Base-by-base conservation (phyloP, 1,140 invertebrate species). In the Ridgeia piscesae region DNA sequence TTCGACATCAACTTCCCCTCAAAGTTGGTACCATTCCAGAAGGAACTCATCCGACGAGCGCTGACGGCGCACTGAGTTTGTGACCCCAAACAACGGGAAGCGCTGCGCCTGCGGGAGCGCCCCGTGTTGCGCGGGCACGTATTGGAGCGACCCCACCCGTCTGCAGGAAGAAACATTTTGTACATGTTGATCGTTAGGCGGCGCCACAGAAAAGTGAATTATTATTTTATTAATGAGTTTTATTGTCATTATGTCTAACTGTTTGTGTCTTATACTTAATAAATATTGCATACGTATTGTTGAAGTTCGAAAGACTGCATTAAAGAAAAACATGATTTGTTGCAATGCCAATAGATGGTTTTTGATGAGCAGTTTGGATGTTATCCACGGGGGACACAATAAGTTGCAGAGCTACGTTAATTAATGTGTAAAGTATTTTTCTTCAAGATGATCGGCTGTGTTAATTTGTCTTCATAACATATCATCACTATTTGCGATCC, bases 1-100 rank as follows among this genome's bases (percentile, higher is more conserved):
- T 96, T 96, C 94, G 94, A 96, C 92, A 96, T 96, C 93, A 94
- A 95, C 92, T 96, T 96, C 93, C 96, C 96, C 50, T 91, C 92
- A 35, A 93, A 93, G 27, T 93, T 96, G 33, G 94, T 95, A 88
- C 94, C 95, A 34, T 95, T 96, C 34, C 95, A 94, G 92, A 96
- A 96, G 94, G 94, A 95, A 50, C 93, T 96, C 1, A 94, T 96
- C 17, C 93, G 94, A 92, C 94, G 93, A 92, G 95, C 95, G 33
- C 94, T 96, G 42, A 77, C 11, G 11, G 14, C 58, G 2, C 14
- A 77, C 58, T 77, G 58, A 77, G 58, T 2, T 2, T 21, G 58
- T 42, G 42, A 11, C 42, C 42, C 42, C 42, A 11, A 11, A 42
- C 11, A 42, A 42, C 4, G 4, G 42, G 4, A 42, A 42, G 42